Evolutionary conservation across 1,140 invertebrate species (phyloP).

Genomic region (Scaptomyza pallida): DNA sequence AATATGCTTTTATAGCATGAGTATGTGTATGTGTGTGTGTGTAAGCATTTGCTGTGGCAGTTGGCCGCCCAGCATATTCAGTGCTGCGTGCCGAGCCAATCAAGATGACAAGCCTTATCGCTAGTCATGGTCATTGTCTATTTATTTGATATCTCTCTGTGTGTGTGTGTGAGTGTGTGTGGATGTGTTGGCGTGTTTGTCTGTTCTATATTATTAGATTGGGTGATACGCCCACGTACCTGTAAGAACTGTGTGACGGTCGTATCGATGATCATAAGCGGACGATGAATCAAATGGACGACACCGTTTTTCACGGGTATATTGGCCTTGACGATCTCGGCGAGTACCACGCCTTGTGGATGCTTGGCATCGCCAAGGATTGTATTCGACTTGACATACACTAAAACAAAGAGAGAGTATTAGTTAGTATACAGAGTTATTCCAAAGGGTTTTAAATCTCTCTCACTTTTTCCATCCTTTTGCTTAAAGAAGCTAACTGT

Average conservation of each 20-base stretch:
- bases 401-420: constrained; percentile 85
- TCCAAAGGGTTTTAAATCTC: no score
- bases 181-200: constrained; percentile 8
- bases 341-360: constrained; percentile 91
- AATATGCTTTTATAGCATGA: neutral
- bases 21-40: constrained; percentile 42
- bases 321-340: constrained; percentile 94
- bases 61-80: constrained; percentile 16
- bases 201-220: constrained; percentile 7
- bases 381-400: constrained; percentile 94
- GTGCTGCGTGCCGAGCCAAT: constrained; percentile 60
- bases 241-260: constrained; percentile 93
- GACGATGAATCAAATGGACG: constrained; percentile 94
- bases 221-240: constrained; percentile 85
- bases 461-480: constrained; percentile 87
- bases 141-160: constrained; percentile 21
- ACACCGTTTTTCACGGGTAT: constrained; percentile 97
- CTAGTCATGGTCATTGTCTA: constrained; percentile 50
- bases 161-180: constrained; percentile 2
- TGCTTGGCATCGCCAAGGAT: constrained; percentile 90
- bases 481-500: constrained; percentile 89
- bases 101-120: constrained; percentile 64
- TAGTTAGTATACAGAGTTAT: neutral
- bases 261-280: constrained; percentile 94
- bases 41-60: constrained; percentile 43